phyloP scores from a whole-genome alignment of 2,797 vertebrate species.

The Pampus argenteus region DNA sequence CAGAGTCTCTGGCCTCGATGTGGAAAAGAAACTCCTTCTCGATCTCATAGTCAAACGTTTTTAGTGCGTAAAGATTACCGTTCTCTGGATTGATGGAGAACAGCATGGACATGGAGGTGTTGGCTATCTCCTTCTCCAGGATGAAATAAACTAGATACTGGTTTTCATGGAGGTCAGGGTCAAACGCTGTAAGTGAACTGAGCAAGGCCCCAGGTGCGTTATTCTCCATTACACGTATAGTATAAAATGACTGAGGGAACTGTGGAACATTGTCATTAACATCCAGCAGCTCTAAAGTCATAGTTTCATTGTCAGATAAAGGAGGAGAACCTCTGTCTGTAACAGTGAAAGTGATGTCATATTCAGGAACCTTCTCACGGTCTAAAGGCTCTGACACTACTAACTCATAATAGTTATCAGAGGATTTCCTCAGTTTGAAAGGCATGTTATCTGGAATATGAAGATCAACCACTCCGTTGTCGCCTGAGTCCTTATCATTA shows the following conservation, averaged over 20 bases:
- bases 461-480: slow-evolving; percentile 76
- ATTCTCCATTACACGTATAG: slow-evolving; percentile 74
- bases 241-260: slow-evolving; percentile 74
- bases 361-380: slow-evolving; percentile 71
- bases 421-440: slow-evolving; percentile 76
- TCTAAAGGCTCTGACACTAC: slow-evolving; percentile 75
- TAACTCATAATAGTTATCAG: slow-evolving; percentile 78
- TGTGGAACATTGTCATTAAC: slow-evolving; percentile 83
- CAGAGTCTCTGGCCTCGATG: slow-evolving; percentile 74
- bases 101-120: slow-evolving; percentile 71
- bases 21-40: slow-evolving; percentile 68
- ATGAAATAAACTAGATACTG: slow-evolving; percentile 74
- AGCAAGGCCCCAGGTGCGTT: slow-evolving; percentile 73
- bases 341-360: slow-evolving; percentile 80
- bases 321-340: slow-evolving; percentile 76
- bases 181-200: slow-evolving; percentile 67
- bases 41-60: slow-evolving; percentile 70
- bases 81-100: slow-evolving; percentile 75
- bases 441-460: slow-evolving; percentile 69
- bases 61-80: slow-evolving; percentile 70
- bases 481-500: slow-evolving; percentile 76
- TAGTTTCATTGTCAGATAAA: slow-evolving; percentile 64
- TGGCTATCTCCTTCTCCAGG: slow-evolving; percentile 69
- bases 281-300: slow-evolving; percentile 76
- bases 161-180: slow-evolving; percentile 76